Evolutionary conservation across 2,888 invertebrate species (phyloP).

Genomic region (Pegoplata infirma): DNA sequence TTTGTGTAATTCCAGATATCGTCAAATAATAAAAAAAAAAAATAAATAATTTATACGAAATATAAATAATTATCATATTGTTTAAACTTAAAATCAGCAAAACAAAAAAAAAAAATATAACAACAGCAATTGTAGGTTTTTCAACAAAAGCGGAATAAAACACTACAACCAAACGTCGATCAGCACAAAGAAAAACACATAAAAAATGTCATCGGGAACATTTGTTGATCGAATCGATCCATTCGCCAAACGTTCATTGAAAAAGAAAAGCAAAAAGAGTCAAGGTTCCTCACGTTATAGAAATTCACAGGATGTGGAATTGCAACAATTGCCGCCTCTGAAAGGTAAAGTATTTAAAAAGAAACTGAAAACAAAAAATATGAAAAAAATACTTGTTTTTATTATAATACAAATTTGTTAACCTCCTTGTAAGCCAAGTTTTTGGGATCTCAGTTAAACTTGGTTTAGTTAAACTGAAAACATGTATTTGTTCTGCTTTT

Average conservation of each 20-base stretch:
- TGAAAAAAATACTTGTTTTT: no score
- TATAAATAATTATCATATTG: conserved; percentile 45
- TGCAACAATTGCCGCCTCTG: conserved; percentile 95
- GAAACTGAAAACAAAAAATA: no score
- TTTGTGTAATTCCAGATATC: conserved; percentile 51
- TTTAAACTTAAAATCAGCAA: conserved; percentile 42
- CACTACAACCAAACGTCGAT: conserved; percentile 15
- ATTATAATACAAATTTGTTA: no score
- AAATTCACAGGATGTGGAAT: conserved; percentile 98
- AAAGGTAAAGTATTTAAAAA: conserved; percentile 85
- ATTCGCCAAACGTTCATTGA: conserved; percentile 97
- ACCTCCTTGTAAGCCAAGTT: no score
- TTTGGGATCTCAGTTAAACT: no score
- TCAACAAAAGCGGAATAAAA: conserved; percentile 13
- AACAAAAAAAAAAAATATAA: no score
- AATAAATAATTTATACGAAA: conserved; percentile 40
- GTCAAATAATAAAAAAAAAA: conserved; percentile 43
- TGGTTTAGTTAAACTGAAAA: no score
- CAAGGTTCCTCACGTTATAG: conserved; percentile 99
- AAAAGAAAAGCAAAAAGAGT: conserved; percentile 99
- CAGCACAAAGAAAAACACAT: conserved; percentile 67
- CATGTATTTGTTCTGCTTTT: no score
- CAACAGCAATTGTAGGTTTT: conserved; percentile 44
- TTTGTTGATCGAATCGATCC: conserved; percentile 99
- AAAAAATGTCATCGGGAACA: conserved; percentile 85